phyloP scores from a whole-genome alignment of 2,797 vertebrate genomes.

The Parauchenoglanis ngamensis region DNA sequence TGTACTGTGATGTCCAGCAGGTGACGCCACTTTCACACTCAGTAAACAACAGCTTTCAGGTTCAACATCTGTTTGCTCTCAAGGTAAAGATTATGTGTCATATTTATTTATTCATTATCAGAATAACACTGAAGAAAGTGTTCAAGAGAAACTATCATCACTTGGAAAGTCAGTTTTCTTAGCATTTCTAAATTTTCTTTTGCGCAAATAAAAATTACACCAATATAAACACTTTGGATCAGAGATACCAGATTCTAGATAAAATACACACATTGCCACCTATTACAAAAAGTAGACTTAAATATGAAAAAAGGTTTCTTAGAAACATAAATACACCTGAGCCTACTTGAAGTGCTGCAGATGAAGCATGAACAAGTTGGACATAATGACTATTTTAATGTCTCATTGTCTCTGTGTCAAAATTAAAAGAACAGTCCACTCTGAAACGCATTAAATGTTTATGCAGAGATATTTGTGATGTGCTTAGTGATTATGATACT shows the following conservation, averaged over 20 bases:
- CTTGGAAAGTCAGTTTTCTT: neutral
- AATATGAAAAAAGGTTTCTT: neutral
- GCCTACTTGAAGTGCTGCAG: neutral
- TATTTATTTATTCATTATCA: neutral
- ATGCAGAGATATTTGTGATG: neutral
- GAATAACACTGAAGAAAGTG: neutral
- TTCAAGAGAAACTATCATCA: neutral
- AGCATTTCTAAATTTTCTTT: neutral
- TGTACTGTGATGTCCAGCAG: constrained; percentile 47
- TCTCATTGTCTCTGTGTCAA: neutral
- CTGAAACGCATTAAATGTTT: neutral
- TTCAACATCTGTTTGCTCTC: neutral
- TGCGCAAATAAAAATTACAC: neutral
- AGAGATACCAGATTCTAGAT: neutral
- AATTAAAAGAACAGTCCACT: neutral
- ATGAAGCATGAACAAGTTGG: neutral
- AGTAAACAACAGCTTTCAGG: neutral
- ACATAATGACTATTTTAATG: neutral
- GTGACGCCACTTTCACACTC: constrained; percentile 37
- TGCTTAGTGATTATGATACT: neutral
- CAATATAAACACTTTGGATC: neutral
- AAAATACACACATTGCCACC: too few relatives aligned
- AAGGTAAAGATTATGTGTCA: neutral
- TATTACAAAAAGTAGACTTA: neutral
- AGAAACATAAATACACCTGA: neutral